Percentiles rank a stretch among this genome's conserved stretches.
Evolutionary conservation across 2,888 invertebrate species (phyloP).

Genomic region (Papilio demoleus): DNA sequence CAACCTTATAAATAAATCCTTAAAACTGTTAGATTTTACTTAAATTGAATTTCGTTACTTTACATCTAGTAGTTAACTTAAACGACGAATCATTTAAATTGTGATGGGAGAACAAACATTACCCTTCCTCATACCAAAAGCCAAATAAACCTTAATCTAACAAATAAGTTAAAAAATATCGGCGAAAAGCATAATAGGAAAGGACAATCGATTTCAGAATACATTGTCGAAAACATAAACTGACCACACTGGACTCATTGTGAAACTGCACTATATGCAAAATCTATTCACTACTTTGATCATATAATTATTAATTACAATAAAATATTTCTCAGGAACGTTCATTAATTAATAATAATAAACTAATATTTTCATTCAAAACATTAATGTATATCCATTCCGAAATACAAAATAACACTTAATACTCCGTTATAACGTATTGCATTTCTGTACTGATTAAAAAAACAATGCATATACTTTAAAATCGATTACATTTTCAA

Average conservation of each 20-base stretch:
- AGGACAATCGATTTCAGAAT: conserved; percentile 15
- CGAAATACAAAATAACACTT: conserved; percentile 45
- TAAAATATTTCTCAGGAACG: conserved; percentile 61
- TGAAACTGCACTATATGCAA: conserved; percentile 44
- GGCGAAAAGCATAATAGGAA: conserved; percentile 32
- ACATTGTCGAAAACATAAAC: not conserved
- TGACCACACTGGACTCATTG: conserved; percentile 7
- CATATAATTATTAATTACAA: conserved; percentile 62
- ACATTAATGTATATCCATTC: conserved; percentile 46
- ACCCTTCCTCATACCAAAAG: conserved; percentile 4
- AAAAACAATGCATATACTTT: too few relatives aligned
- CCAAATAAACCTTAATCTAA: conserved; percentile 30
- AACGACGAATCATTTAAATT: conserved; percentile 20
- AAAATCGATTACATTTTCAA: too few relatives aligned
- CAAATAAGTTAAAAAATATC: conserved; percentile 35
- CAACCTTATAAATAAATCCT: conserved; percentile 11
- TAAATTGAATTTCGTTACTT: conserved; percentile 16
- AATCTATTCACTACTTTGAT: conserved; percentile 62
- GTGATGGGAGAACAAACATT: not conserved
- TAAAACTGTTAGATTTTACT: conserved; percentile 6
- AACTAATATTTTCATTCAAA: conserved; percentile 56
- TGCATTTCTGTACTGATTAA: conserved; percentile 2
- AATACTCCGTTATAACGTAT: conserved; percentile 37
- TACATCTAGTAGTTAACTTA: conserved; percentile 24
- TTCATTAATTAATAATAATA: conserved; percentile 61